A percentile compares a stretch with the other conserved stretches of the same genome.
Conservation (phyloP, 2,797 vertebrate genomes). For the Trachurus trachurus region DNA sequence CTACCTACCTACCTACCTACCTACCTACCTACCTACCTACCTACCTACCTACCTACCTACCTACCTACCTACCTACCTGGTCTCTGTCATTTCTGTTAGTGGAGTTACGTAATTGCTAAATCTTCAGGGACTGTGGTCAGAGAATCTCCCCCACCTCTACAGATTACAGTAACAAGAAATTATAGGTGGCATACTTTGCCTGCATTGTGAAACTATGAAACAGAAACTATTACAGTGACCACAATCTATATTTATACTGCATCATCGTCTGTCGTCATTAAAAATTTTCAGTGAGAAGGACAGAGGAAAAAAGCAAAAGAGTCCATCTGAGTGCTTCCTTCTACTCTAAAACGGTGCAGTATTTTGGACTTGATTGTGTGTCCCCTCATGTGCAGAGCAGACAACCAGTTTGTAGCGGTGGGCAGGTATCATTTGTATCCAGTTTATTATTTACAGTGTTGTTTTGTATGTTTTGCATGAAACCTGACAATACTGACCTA, state of each 20-base stretch:
- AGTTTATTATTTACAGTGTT: background rate
- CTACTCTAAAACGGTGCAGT: no score
- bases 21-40: no score
- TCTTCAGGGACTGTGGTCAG: background rate
- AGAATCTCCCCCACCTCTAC: background rate
- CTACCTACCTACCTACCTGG: no score
- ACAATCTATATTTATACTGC: no score
- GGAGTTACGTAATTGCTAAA: no score
- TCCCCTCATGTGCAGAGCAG: background rate
- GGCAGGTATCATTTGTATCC: background rate
- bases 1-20: no score
- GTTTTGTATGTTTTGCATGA: background rate
- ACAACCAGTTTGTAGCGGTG: background rate
- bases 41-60: no score
- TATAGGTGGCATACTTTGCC: no score
- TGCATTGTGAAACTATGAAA: background rate
- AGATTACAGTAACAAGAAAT: background rate
- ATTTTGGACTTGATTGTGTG: no score
- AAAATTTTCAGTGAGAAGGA: rapidly evolving
- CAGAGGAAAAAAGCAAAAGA: background rate
- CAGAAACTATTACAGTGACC: background rate
- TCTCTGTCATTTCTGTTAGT: no score
- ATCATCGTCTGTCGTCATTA: background rate
- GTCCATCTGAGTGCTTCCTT: background rate
- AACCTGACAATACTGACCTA: background rate